phyloP scores from a whole-genome alignment of 1,140 invertebrate species.

The Bombus fervidus region DNA sequence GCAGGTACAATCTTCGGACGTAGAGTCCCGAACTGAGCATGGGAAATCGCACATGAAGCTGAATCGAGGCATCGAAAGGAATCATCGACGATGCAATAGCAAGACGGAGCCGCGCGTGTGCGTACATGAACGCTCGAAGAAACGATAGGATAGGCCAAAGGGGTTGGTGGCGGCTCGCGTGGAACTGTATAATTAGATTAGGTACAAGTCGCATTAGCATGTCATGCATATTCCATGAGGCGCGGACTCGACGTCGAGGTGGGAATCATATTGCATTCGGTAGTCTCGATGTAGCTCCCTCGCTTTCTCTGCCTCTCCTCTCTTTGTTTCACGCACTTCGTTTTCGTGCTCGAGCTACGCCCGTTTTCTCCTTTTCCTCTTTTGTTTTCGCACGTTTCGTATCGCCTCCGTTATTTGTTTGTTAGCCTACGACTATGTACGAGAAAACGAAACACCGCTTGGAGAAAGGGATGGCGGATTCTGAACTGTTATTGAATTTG shows the following conservation, averaged over 20 bases:
- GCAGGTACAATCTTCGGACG: not conserved
- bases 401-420: slow-evolving; percentile 14
- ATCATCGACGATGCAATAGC: not conserved
- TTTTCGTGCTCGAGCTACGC: not conserved
- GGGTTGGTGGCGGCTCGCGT: slow-evolving; percentile 65
- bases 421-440: slow-evolving; percentile 5
- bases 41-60: not conserved
- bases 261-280: slow-evolving; percentile 66
- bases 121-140: slow-evolving; percentile 42
- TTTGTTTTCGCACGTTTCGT: slow-evolving; percentile 27
- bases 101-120: slow-evolving; percentile 6
- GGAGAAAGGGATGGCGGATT: not conserved
- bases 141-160: slow-evolving; percentile 54
- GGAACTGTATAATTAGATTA: slow-evolving; percentile 80
- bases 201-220: slow-evolving; percentile 77
- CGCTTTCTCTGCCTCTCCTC: slow-evolving; percentile 15
- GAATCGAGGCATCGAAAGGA: slow-evolving; percentile 4
- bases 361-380: not conserved
- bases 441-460: not conserved
- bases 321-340: not conserved
- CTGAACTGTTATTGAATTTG: not conserved
- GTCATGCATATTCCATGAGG: slow-evolving; percentile 79
- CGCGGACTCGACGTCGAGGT: slow-evolving; percentile 57
- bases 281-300: slow-evolving; percentile 40
- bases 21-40: not conserved